Evolutionary conservation across 2,797 vertebrate species (phyloP).

Genomic region (Sebastolobus altivelis): DNA sequence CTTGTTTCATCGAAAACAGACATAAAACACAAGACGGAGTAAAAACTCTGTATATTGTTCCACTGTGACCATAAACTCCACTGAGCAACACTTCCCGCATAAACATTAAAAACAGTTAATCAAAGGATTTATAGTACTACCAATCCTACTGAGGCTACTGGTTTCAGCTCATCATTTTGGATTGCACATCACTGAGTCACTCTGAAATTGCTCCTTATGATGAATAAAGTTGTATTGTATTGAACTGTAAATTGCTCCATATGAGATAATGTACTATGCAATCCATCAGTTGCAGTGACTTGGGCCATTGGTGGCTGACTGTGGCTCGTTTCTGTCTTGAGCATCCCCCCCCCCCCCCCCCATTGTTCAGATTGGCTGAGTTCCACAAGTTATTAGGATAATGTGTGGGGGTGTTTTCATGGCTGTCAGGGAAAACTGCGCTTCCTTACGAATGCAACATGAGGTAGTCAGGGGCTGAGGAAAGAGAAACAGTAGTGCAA

Average conservation of each 20-base stretch:
- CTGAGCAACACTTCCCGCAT: conserved; percentile 5
- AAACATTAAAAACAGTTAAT: neutral
- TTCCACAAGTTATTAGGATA: conserved; percentile 38
- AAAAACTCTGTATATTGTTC: neutral
- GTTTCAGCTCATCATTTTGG: conserved; percentile 4
- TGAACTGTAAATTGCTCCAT: conserved; percentile 12
- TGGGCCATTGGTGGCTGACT: neutral
- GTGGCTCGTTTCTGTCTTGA: conserved; percentile 6
- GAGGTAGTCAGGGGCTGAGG: neutral
- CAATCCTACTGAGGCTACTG: neutral
- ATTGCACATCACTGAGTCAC: conserved; percentile 14
- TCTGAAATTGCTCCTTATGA: neutral
- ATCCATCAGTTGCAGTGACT: conserved; percentile 11
- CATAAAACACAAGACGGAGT: neutral
- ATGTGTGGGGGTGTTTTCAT: conserved; percentile 28
- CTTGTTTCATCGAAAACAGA: neutral
- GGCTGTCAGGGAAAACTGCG: conserved; percentile 23
- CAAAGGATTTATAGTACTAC: neutral
- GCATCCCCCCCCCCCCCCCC: neutral
- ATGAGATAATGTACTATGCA: conserved; percentile 10
- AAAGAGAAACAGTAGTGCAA: neutral
- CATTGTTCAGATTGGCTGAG: conserved; percentile 34
- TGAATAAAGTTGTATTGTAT: conserved; percentile 2
- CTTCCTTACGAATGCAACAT: conserved; percentile 2
- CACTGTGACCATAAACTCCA: neutral